These are phyloP conservation scores for Kryptopterus vitreolus DNA, from an alignment of 2,797 vertebrate species.

Conservation along the genomic window DNA sequence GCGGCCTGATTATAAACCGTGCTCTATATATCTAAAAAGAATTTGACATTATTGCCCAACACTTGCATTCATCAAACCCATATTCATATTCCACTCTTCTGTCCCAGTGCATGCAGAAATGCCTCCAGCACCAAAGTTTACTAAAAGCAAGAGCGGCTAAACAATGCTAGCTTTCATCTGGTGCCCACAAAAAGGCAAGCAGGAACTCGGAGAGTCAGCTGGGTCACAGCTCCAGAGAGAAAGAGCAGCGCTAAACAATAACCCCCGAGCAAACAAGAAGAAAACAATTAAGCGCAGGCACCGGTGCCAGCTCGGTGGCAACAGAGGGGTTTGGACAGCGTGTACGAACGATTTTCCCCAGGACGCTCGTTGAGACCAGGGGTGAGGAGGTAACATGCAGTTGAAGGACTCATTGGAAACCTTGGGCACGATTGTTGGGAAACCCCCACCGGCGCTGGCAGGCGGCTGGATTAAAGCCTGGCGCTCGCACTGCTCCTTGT, in stretches of 20 bases:
- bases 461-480: conserved; percentile 47
- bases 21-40: background rate
- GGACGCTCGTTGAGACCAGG: conserved; percentile 14
- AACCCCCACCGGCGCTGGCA: conserved; percentile 35
- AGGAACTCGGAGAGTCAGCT: conserved; percentile 41
- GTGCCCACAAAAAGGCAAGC: conserved; percentile 46
- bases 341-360: conserved; percentile 29
- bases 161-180: conserved; percentile 59
- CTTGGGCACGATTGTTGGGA: conserved; percentile 38
- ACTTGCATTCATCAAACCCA: background rate
- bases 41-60: background rate
- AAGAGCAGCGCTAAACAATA: conserved; percentile 48
- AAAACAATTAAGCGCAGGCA: conserved; percentile 46
- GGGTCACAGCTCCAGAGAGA: conserved; percentile 31
- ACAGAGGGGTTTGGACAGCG: conserved; percentile 37
- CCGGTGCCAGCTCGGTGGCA: conserved; percentile 32
- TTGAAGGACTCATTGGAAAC: conserved; percentile 29
- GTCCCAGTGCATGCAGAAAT: background rate
- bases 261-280: conserved; percentile 35
- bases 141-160: conserved; percentile 37
- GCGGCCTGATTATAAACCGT: background rate
- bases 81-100: background rate
- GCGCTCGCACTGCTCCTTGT: conserved; percentile 33
- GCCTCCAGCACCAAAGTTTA: conserved; percentile 26
- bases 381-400: conserved; percentile 28